phyloP scores from a whole-genome alignment of 2,113 vertebrate species.

The Typhlomys cinereus region DNA sequence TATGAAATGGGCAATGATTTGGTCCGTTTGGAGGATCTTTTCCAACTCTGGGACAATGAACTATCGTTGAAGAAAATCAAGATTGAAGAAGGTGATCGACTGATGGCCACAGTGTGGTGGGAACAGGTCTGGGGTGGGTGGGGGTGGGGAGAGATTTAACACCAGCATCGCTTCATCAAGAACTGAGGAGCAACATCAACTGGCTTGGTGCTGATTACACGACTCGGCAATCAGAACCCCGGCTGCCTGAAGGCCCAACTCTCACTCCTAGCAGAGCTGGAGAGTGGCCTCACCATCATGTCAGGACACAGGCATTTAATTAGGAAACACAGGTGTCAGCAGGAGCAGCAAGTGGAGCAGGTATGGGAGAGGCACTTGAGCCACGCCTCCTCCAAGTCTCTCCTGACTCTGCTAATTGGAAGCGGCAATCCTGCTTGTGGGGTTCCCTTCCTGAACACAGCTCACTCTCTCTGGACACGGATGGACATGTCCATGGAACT shows the following conservation, averaged over 20 bases:
- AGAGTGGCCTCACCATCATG: slow-evolving; percentile 87
- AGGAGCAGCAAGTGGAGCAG: slow-evolving; percentile 84
- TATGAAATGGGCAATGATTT: too few relatives aligned
- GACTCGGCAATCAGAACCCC: slow-evolving; percentile 82
- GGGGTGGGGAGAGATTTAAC: too few relatives aligned
- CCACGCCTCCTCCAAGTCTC: slow-evolving; percentile 79
- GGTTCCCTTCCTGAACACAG: slow-evolving; percentile 70
- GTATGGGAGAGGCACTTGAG: slow-evolving; percentile 79
- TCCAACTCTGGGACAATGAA: slow-evolving; percentile 6
- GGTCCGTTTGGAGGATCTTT: not conserved
- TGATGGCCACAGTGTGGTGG: accelerated
- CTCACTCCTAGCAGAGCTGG: slow-evolving; percentile 84
- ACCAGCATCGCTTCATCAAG: slow-evolving; percentile 46
- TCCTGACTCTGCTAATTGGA: slow-evolving; percentile 87
- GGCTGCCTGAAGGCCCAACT: slow-evolving; percentile 80
- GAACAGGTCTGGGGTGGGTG: not conserved
- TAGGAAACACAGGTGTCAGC: slow-evolving; percentile 85
- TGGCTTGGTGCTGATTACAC: slow-evolving; percentile 69
- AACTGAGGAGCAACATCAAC: slow-evolving; percentile 53
- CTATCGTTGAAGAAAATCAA: not conserved
- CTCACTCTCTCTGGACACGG: slow-evolving; percentile 58
- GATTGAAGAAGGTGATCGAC: not conserved
- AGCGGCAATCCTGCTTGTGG: slow-evolving; percentile 79
- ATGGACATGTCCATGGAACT: slow-evolving; percentile 44
- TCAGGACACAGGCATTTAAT: slow-evolving; percentile 93